A percentile compares a stretch with the other conserved stretches of the same genome.
Evolutionary conservation across 1,140 invertebrate genomes (phyloP).

Genomic region (Drosophila ogumai): DNA sequence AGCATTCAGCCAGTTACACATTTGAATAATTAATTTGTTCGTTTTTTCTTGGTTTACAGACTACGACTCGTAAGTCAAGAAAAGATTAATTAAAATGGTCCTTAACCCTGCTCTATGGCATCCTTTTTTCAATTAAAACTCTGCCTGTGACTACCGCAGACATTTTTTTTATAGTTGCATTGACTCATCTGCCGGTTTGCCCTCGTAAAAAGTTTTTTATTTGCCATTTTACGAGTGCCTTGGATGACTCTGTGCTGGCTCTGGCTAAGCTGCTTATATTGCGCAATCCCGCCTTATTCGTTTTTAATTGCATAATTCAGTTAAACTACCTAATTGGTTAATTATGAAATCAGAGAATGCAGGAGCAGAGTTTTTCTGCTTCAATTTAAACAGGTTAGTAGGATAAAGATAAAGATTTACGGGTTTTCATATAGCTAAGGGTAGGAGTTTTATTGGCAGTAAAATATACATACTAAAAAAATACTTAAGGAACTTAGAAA

Average conservation of each 20-base stretch:
- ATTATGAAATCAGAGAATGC: constrained; percentile 6
- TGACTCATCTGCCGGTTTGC: constrained; percentile 6
- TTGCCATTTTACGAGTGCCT: constrained; percentile 30
- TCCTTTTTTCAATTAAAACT: constrained; percentile 40
- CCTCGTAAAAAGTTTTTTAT: constrained; percentile 40
- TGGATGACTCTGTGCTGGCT: constrained; percentile 10
- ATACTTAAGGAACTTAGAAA: neutral
- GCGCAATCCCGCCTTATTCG: constrained; percentile 12
- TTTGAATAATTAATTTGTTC: constrained; percentile 3
- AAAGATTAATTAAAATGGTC: constrained; percentile 1
- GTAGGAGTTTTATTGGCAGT: constrained; percentile 5
- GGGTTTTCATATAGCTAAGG: neutral
- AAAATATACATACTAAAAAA: constrained; percentile 6
- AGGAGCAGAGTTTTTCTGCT: neutral
- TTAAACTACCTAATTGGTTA: constrained; percentile 23
- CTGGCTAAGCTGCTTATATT: constrained; percentile 41
- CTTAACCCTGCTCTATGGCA: neutral
- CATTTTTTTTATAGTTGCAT: constrained; percentile 24
- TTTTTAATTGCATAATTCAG: constrained; percentile 37
- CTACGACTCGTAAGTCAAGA: neutral
- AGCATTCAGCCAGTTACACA: neutral
- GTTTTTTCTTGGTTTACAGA: neutral
- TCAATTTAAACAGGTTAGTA: constrained; percentile 5
- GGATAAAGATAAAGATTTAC: neutral
- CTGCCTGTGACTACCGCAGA: constrained; percentile 1